Evolutionary conservation across 1,140 invertebrate species (phyloP), one percentile per base, ranked within the genome.

Genomic region (Caerostris darwini): DNA sequence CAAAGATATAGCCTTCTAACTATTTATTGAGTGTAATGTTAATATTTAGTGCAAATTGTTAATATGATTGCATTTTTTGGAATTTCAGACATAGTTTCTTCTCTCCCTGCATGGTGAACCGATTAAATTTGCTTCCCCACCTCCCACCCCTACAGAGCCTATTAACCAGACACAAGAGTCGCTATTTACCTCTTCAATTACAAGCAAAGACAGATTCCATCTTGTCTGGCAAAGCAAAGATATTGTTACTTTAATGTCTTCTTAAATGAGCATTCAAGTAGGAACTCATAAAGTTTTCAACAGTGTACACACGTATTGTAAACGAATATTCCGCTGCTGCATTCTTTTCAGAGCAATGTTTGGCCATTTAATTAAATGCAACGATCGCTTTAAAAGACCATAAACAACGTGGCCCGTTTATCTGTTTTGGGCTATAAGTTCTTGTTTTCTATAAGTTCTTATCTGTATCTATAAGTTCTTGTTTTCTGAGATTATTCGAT

Each of bases 231-330:
- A 50, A 50, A 12, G 14, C 34, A 61, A 10, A 58, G n/a, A 53
- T 87, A 87, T 87, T 64, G 85, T 87, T 87, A 59, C 85, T 59
- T 59, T 87, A 87, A 87, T 87, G 58, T 87, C 57, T 87, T 53
- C 85, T 87, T 87, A 87, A 87, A 87, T 61, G 59, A 53, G 53
- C 2, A 34, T 34, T n/a, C 58, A 87, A 61, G 34, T 17, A 19
- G 58, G 34, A 87, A 58, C 34, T 61, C 57, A 50, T 59, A 87
- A 64, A 59, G 19, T 34, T n/a, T 14, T 58, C 58, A 58, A 58
- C 34, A 61, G 58, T 7, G 56, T 64, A 14, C 64, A 64, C 58
- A 87, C 85, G 61, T 12, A 12, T 34, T 64, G 10, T 59, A 12
- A 59, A 12, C 3, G 57, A 56, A 58, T 34, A 5, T 3, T 3